Evolutionary conservation across 2,797 vertebrate species (phyloP), one percentile per base, ranked within the genome.

Genomic region (Pyrocephalus nanus): DNA sequence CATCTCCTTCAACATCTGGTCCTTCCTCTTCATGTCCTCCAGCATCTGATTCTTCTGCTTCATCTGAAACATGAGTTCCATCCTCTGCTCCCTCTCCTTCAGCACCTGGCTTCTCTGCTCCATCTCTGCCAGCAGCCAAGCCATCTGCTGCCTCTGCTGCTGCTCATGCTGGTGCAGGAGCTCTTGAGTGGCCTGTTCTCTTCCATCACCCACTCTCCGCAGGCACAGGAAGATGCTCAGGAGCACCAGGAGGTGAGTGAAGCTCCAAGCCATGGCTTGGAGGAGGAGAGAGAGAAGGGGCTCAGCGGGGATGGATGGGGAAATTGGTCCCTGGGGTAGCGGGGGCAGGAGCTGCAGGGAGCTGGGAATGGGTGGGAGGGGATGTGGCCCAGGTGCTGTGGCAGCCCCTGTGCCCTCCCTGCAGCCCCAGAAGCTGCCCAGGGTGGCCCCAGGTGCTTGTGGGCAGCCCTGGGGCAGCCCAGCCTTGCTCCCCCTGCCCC

Each of bases 191-290:
- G 45, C 29, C 40, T 32, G 1, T 47, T 26, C 2, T 1, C 5
- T 13, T 11, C 6, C 3, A 1, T 61, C 14, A 13, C 12, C 7
- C 0, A 0, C 6, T 12, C 0, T 0, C 29, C 8, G 3, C 19
- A 9, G 0, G 0, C 32, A 11, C 4, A 5, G n/a, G 3, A 60
- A 2, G 9, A 26, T 10, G 13, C 8, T 12, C 61, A 66, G 25
- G 29, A 18, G 4, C 9, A 15, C 1, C 29, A 15, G 2, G 6
- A 30, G 2, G 3, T 34, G 29, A 29, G 25, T 12, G 5, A 34
- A 8, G 47, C 9, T 21, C 12, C 1, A 14, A 10, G 1, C 17
- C 69, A 67, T 60, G 61, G n/a, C 20, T 61, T 73, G 61, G 48
- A 25, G 48, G 5, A 26, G 10, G 45, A 40, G 9, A 9, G 26